These are phyloP conservation scores for Lithophane leautieri DNA, from an alignment of 2,888 invertebrate genomes.

Conservation along the genomic window DNA sequence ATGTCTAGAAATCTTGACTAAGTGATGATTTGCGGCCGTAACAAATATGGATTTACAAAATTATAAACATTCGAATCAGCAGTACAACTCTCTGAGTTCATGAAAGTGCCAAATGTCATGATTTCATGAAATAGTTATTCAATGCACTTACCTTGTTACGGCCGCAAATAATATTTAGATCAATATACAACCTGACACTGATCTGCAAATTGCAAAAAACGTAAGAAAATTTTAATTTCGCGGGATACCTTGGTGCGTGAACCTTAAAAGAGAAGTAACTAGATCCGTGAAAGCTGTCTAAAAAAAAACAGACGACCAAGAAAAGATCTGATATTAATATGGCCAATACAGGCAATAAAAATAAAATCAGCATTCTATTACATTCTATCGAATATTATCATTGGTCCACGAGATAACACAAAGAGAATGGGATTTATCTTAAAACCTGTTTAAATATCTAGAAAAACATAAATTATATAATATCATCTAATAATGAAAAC, in stretches of 20 bases:
- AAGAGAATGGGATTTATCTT: slow-evolving; percentile 11
- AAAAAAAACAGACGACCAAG: neutral
- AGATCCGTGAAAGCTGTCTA: neutral
- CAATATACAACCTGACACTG: no score
- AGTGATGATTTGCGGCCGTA: no score
- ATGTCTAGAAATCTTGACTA: neutral
- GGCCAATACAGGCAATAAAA: neutral
- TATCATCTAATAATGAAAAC: neutral
- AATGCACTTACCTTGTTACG: no score
- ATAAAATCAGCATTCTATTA: slow-evolving; percentile 5
- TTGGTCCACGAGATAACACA: neutral
- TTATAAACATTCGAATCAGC: no score
- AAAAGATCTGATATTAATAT: neutral
- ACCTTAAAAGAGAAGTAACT: neutral
- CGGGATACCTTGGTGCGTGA: no score
- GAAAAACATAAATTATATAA: neutral
- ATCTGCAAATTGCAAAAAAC: no score
- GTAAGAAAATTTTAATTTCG: no score
- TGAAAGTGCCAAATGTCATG: no score
- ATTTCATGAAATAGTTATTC: no score
- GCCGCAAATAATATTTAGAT: no score
- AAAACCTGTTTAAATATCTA: neutral
- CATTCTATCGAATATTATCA: slow-evolving; percentile 14
- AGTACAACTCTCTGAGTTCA: no score
- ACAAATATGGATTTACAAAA: no score